A percentile compares a stretch with the other conserved stretches of the same genome.
These are phyloP conservation scores for Clitarchus hookeri DNA, from an alignment of 2,888 invertebrate species.

Conservation along the genomic window DNA sequence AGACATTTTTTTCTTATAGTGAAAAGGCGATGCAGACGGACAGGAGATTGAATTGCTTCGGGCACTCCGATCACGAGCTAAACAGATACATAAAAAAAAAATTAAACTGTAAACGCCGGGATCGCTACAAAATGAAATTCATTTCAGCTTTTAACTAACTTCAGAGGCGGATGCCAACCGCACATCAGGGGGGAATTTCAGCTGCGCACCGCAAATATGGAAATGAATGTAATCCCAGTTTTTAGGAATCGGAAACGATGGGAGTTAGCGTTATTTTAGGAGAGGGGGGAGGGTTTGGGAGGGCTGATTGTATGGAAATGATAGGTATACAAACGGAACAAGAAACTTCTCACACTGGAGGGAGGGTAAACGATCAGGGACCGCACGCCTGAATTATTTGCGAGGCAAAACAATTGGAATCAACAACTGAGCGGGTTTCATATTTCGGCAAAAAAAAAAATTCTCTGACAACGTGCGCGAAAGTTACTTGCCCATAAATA, in stretches of 20 bases:
- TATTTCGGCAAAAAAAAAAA: neutral
- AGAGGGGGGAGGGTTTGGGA: neutral
- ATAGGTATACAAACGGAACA: neutral
- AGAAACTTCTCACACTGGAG: neutral
- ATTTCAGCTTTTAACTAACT: too few relatives aligned
- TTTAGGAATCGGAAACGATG: neutral
- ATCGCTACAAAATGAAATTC: too few relatives aligned
- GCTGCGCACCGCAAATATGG: neutral
- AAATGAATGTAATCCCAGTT: slow-evolving; percentile 5
- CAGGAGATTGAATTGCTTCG: too few relatives aligned
- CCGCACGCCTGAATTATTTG: neutral
- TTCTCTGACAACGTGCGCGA: too few relatives aligned
- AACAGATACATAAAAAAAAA: too few relatives aligned
- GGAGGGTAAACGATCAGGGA: neutral
- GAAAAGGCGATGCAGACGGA: too few relatives aligned
- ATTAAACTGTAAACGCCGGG: too few relatives aligned
- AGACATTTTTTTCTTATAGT: too few relatives aligned
- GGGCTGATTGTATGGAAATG: neutral
- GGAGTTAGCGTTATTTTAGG: too few relatives aligned
- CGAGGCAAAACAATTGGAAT: neutral
- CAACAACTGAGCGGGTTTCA: neutral
- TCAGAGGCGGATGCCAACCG: neutral
- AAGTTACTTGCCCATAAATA: neutral
- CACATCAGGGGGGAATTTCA: neutral
- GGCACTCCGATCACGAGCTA: too few relatives aligned